Evolutionary conservation across 2,888 invertebrate genomes (phyloP).

Genomic region (Cosmia trapezina): DNA sequence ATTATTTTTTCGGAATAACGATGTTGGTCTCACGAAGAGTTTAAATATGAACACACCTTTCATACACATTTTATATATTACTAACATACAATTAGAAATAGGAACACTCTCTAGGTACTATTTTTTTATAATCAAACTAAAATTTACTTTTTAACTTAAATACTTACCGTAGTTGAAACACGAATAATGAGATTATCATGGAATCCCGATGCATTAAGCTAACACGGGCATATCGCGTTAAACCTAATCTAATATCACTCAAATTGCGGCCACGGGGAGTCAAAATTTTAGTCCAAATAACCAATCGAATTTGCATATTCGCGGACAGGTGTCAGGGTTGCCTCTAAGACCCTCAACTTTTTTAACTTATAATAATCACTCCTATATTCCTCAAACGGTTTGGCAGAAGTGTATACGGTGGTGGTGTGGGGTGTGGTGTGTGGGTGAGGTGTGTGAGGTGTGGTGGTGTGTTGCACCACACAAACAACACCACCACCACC

Average conservation of each 20-base stretch:
- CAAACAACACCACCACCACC: too few relatives aligned
- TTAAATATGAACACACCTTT: too few relatives aligned
- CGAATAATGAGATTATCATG: conserved; percentile 25
- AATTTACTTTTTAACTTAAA: conserved; percentile 5
- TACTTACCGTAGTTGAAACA: conserved; percentile 5
- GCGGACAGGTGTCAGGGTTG: conserved; percentile 63
- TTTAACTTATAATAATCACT: too few relatives aligned
- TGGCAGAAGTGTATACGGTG: too few relatives aligned
- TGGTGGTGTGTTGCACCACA: too few relatives aligned
- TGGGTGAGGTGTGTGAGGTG: too few relatives aligned
- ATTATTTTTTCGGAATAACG: too few relatives aligned
- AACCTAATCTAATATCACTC: conserved; percentile 65
- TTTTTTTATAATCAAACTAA: not conserved
- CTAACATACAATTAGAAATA: not conserved
- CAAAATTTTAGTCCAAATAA: conserved; percentile 69
- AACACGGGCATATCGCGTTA: conserved; percentile 59
- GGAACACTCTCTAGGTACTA: not conserved
- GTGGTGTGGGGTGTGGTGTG: too few relatives aligned
- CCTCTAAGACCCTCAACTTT: not conserved
- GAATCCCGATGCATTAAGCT: conserved; percentile 57
- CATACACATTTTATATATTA: too few relatives aligned
- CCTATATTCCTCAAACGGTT: too few relatives aligned
- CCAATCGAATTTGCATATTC: conserved; percentile 73
- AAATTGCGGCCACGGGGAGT: conserved; percentile 65
- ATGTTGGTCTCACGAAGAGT: too few relatives aligned